Evolutionary conservation across 1,140 invertebrate species (phyloP).

Genomic region (Temnothorax nylanderi): DNA sequence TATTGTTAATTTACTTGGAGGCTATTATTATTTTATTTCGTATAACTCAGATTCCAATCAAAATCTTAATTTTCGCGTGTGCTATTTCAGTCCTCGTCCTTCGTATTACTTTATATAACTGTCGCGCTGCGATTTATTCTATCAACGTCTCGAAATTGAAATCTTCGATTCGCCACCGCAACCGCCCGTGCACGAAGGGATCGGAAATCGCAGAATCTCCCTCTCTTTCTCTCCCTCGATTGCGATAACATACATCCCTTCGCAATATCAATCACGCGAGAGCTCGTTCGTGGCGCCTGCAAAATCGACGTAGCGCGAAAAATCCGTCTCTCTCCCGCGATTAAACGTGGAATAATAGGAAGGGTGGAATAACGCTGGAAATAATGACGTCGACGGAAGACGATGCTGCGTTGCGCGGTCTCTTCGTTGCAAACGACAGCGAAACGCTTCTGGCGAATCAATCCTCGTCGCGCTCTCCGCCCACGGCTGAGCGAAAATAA

Average conservation of each 20-base stretch:
- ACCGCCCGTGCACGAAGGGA: background rate
- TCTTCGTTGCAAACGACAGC: background rate
- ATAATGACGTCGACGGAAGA: constrained; percentile 27
- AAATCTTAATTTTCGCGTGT: constrained; percentile 44
- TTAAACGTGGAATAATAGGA: constrained; percentile 51
- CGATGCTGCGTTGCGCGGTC: background rate
- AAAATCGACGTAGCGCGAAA: constrained; percentile 36
- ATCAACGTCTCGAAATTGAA: constrained; percentile 57
- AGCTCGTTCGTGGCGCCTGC: constrained; percentile 30
- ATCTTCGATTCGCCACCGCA: constrained; percentile 41
- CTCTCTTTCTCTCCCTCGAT: constrained; percentile 12
- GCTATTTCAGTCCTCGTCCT: background rate
- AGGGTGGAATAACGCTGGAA: constrained; percentile 25
- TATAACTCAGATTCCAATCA: constrained; percentile 52
- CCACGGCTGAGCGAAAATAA: constrained; percentile 40
- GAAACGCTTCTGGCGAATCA: constrained; percentile 29
- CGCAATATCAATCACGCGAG: constrained; percentile 49
- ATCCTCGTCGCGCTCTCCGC: constrained; percentile 6
- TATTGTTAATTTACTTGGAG: constrained; percentile 46
- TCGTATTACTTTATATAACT: constrained; percentile 30
- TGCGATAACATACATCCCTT: constrained; percentile 17
- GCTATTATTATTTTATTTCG: constrained; percentile 55
- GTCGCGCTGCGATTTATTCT: constrained; percentile 24
- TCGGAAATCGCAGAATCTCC: constrained; percentile 42
- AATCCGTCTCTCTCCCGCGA: constrained; percentile 37